Conservation (phyloP, 2,113 vertebrate genomes). For the Chitala chitala region DNA sequence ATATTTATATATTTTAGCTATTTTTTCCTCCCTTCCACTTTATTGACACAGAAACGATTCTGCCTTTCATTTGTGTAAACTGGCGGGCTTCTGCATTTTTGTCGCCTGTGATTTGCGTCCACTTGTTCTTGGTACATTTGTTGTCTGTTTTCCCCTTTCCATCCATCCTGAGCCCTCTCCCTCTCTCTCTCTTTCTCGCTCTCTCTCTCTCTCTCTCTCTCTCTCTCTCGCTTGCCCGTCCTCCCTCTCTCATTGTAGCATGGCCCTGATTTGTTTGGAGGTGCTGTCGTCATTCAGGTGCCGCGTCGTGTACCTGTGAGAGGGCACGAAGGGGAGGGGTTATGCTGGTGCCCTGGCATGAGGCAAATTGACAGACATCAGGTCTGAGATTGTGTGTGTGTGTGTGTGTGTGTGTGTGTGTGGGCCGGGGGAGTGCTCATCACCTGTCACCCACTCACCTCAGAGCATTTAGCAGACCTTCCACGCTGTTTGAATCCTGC, state of each 20-base stretch:
- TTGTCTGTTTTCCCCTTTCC: slow-evolving; percentile 22
- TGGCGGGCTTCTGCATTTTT: slow-evolving; percentile 43
- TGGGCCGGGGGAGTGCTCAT: too few relatives aligned
- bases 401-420: too few relatives aligned
- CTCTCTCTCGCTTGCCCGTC: not conserved
- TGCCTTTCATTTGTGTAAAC: slow-evolving; percentile 60
- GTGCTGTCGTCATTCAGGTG: slow-evolving; percentile 90
- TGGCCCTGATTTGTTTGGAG: slow-evolving; percentile 87
- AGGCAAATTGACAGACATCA: too few relatives aligned
- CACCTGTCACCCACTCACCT: slow-evolving; percentile 69
- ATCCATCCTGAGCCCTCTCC: slow-evolving; percentile 30
- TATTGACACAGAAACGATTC: slow-evolving; percentile 52
- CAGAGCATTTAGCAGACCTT: slow-evolving; percentile 85
- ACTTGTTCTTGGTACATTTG: slow-evolving; percentile 33
- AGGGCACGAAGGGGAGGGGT: too few relatives aligned
- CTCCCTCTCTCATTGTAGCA: slow-evolving; percentile 73
- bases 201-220: slow-evolving; percentile 21
- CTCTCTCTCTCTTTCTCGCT: slow-evolving; percentile 16
- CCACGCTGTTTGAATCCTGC: slow-evolving; percentile 85
- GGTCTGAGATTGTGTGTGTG: too few relatives aligned
- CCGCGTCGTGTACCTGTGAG: slow-evolving; percentile 78
- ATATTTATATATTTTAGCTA: too few relatives aligned
- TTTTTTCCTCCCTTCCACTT: slow-evolving; percentile 54
- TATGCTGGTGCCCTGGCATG: too few relatives aligned
- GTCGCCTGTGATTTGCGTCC: slow-evolving; percentile 36